A percentile compares a stretch with the other conserved stretches of the same genome.
Conservation (phyloP, 2,888 invertebrate genomes). For the Schrankia costaestrigalis region DNA sequence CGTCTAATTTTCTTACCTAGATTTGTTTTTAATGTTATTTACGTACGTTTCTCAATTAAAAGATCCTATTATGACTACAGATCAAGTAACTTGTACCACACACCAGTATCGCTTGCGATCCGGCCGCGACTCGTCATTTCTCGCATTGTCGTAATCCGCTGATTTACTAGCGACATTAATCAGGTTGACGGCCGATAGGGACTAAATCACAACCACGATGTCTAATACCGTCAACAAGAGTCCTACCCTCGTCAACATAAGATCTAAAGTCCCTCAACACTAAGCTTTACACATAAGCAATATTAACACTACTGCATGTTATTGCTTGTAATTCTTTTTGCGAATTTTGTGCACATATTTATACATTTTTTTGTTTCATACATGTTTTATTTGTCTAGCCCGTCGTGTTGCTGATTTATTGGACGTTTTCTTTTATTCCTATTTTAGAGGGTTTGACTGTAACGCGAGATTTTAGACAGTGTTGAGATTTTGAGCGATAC, state of each 20-base stretch:
- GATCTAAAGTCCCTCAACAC: conserved; percentile 34
- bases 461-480: conserved; percentile 57
- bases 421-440: conserved; percentile 63
- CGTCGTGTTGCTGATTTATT: conserved; percentile 64
- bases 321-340: conserved; percentile 79
- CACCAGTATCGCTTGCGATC: conserved; percentile 62
- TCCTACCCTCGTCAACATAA: conserved; percentile 42
- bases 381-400: conserved; percentile 70
- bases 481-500: conserved; percentile 53
- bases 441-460: conserved; percentile 62
- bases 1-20: too few species aligned
- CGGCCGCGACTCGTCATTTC: conserved; percentile 79
- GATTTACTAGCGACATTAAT: conserved; percentile 80
- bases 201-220: conserved; percentile 71
- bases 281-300: conserved; percentile 34
- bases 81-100: conserved; percentile 27
- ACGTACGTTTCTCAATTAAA: background rate
- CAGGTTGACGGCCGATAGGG: conserved; percentile 80
- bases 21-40: too few species aligned
- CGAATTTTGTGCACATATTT: conserved; percentile 62
- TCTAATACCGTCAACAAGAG: conserved; percentile 43
- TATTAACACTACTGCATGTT: conserved; percentile 75
- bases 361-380: conserved; percentile 56
- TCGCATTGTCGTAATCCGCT: conserved; percentile 81
- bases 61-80: background rate